Evolutionary conservation across 1,140 invertebrate species (phyloP), one percentile per base, ranked within the genome.

Genomic region (Orussus abietinus): DNA sequence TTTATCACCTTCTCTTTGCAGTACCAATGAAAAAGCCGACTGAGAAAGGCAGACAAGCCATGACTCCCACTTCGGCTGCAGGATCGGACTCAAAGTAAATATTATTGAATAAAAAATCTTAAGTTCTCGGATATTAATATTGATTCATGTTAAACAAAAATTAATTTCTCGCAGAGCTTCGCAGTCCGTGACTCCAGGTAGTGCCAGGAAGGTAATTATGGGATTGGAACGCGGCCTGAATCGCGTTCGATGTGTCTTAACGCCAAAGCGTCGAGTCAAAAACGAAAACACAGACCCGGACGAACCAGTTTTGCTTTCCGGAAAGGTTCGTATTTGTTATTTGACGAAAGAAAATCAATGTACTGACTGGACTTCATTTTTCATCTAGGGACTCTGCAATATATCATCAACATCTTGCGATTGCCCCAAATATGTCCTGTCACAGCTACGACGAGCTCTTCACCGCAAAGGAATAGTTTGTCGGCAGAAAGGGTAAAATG

Each of bases 151-250:
- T 11, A 25, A 32, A 43, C 4, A 42, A 35, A 33, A 10, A 11
- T 39, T 28, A 19, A 42, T 47, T 57, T 28, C 4, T 20, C 12
- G 14, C 21, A 68, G 59, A 42, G 42, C 28, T 31, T 31, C 49
- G 17, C 60, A 60, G 31, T 20, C 42, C 15, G 63, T 60, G 14
- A 66, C 75, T 21, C 74, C 75, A 1, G 65, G 72, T 15, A 83
- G 80, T 25, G 77, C 77, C 10, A 74, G 77, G 34, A 79, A 80
- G 57, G 76, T 88, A 37, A 65, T 78, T 37, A 76, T 85, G 57
- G 85, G 82, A 3, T 75, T 90, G 26, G 87, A 88, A 62, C 75
- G 80, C 45, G 78, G 80, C 4, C 64, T 86, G n/a, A 79, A 83
- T 59, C 75, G 75, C 44, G 78, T 89, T 22, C 75, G 79, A 45